A percentile compares a stretch with the other conserved stretches of the same genome.
phyloP scores from a whole-genome alignment of 1,140 invertebrate genomes.

The Lysiphlebus fabarum region DNA sequence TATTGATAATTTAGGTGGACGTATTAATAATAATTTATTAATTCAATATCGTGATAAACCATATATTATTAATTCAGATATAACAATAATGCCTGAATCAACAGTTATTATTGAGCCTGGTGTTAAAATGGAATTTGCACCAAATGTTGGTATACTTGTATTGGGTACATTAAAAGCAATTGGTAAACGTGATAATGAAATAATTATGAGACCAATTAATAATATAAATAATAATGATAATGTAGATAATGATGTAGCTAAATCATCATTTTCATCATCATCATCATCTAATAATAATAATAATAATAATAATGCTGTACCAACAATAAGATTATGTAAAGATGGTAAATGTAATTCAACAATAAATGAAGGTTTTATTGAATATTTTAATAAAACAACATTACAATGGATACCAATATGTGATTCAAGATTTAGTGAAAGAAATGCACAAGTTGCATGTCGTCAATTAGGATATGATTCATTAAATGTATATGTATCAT shows the following conservation, averaged over 20 bases:
- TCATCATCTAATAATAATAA: conserved; percentile 24
- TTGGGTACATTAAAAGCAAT: conserved; percentile 85
- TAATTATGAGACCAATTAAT: conserved; percentile 75
- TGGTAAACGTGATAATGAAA: conserved; percentile 76
- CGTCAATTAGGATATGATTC: conserved; percentile 87
- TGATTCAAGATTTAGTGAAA: conserved; percentile 89
- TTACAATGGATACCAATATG: conserved; percentile 96
- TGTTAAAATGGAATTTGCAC: conserved; percentile 89
- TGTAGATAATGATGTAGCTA: neutral
- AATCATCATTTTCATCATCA: conserved; percentile 9
- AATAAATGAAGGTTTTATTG: conserved; percentile 77
- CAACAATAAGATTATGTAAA: conserved; percentile 72
- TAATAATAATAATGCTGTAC: conserved; percentile 27
- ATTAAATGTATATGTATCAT: conserved; percentile 81
- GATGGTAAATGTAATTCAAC: conserved; percentile 65
- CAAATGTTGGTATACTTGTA: conserved; percentile 95
- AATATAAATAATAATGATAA: conserved; percentile 6
- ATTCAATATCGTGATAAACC: conserved; percentile 67
- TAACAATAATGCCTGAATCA: conserved; percentile 93
- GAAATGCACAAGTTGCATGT: conserved; percentile 94
- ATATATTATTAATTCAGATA: conserved; percentile 83
- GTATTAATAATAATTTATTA: conserved; percentile 71
- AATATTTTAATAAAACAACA: conserved; percentile 93
- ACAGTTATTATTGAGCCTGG: conserved; percentile 86
- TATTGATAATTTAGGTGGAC: conserved; percentile 76